Conservation (phyloP, 2,797 vertebrate species). For the Falco columbarius region DNA sequence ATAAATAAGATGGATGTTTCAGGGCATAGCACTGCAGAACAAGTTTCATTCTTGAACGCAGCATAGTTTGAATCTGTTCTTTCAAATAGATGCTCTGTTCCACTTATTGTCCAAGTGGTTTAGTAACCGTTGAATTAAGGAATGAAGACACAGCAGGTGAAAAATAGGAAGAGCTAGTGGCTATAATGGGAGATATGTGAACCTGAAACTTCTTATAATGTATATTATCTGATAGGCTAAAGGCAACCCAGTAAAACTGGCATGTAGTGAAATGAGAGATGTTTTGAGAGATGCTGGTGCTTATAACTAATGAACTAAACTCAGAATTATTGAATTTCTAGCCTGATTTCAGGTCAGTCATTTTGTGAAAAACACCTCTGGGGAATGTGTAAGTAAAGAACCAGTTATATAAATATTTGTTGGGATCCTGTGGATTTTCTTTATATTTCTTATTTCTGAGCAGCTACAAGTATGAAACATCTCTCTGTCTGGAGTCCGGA, state of each 20-base stretch:
- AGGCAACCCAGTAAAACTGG: neutral
- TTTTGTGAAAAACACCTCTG: neutral
- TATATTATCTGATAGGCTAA: neutral
- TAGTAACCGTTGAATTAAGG: neutral
- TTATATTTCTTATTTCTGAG: neutral
- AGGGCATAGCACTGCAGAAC: neutral
- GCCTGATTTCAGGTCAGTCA: neutral
- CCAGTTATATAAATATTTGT: neutral
- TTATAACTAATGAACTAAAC: neutral
- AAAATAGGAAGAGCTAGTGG: neutral
- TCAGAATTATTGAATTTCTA: neutral
- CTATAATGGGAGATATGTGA: neutral
- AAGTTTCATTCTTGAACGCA: conserved; percentile 19
- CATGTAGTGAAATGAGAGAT: neutral
- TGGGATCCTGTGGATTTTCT: neutral
- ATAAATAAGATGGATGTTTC: conserved; percentile 58
- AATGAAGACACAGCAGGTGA: neutral
- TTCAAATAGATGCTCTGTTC: neutral
- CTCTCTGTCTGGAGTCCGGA: neutral
- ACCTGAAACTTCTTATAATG: neutral
- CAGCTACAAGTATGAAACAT: neutral
- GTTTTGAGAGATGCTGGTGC: neutral
- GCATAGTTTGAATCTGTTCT: neutral
- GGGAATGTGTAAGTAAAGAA: neutral
- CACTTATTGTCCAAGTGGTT: neutral